Conservation (phyloP, 2,113 vertebrate species). For the Sitta europaea region DNA sequence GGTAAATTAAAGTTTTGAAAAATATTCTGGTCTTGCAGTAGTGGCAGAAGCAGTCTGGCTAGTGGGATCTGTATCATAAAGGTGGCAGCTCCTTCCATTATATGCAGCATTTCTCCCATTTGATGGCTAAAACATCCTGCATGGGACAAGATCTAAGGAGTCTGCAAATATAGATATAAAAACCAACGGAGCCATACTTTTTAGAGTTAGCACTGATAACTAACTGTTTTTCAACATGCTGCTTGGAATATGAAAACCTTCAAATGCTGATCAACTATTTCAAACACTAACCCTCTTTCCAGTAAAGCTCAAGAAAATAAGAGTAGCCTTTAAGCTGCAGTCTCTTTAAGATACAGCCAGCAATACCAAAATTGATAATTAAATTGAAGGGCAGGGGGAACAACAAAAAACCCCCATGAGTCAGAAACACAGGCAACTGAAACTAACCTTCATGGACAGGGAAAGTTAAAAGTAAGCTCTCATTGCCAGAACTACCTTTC, state of each 20-base stretch:
- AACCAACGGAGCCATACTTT: background rate
- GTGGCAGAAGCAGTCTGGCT: background rate
- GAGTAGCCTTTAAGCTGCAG: background rate
- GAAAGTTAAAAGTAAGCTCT: background rate
- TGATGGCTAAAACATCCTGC: background rate
- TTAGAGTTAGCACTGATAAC: background rate
- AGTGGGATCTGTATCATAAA: background rate
- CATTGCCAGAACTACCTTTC: background rate
- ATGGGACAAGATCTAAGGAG: background rate
- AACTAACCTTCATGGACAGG: background rate
- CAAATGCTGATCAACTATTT: background rate
- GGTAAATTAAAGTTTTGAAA: background rate
- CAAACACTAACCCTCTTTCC: background rate
- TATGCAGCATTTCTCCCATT: background rate
- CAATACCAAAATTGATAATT: background rate
- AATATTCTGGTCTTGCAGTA: background rate
- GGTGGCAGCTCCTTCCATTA: background rate
- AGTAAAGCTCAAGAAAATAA: background rate
- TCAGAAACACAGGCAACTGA: background rate
- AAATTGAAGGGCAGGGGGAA: background rate
- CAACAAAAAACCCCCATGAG: rapidly evolving
- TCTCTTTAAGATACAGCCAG: background rate
- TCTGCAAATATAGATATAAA: background rate
- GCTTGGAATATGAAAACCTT: background rate
- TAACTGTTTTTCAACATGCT: background rate